These are phyloP conservation scores for Saimiri boliviensis DNA, from an alignment of 2,113 vertebrate species.

Conservation along the genomic window DNA sequence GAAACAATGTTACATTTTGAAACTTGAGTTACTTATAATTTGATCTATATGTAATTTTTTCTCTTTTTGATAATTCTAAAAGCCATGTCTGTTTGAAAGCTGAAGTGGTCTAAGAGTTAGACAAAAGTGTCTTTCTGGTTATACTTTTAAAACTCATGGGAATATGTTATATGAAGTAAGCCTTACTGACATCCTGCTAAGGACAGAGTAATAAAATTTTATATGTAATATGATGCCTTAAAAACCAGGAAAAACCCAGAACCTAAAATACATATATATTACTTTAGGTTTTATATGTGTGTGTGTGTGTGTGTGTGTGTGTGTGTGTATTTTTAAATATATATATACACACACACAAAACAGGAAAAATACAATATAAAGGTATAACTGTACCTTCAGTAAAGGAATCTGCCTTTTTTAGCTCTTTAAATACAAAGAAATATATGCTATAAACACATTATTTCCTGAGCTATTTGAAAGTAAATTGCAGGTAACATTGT, in stretches of 20 bases:
- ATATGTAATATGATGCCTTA: not conserved
- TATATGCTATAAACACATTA: not conserved
- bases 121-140: not conserved
- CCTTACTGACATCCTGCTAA: not conserved
- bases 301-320: too few species aligned
- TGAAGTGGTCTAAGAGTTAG: not conserved
- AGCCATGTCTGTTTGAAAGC: not conserved
- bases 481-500: not conserved
- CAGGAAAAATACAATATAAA: not conserved
- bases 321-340: too few species aligned
- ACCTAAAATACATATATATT: too few species aligned
- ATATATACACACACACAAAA: too few species aligned
- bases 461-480: slow-evolving; percentile 27
- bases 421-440: not conserved
- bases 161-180: not conserved
- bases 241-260: not conserved
- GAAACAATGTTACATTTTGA: slow-evolving; percentile 30
- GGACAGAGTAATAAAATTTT: slow-evolving; percentile 19
- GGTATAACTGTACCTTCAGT: not conserved
- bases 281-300: too few species aligned
- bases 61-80: not conserved
- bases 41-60: slow-evolving; percentile 28
- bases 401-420: not conserved
- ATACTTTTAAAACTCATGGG: slow-evolving; percentile 10
- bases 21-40: not conserved